phyloP scores from a whole-genome alignment of 2,797 vertebrate species.

The Chlorospingus flavigularis region DNA sequence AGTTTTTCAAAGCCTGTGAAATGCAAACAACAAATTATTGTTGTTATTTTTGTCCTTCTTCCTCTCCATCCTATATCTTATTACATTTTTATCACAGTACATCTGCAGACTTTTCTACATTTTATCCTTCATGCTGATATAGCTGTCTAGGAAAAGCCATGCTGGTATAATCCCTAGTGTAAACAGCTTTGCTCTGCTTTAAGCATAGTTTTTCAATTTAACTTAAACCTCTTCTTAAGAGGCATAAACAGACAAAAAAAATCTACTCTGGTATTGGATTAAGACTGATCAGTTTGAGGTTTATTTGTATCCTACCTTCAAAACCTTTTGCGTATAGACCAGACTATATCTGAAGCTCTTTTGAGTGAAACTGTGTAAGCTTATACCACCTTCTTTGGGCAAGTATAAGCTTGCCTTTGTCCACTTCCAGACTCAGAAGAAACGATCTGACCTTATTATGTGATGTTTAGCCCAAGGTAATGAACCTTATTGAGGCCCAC shows the following conservation, averaged over 20 bases:
- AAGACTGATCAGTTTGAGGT: background rate
- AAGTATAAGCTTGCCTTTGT: background rate
- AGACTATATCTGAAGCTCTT: background rate
- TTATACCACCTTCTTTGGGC: background rate
- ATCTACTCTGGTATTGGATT: background rate
- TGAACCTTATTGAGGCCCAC: background rate
- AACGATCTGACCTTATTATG: background rate
- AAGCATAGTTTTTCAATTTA: conserved; percentile 16
- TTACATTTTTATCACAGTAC: background rate
- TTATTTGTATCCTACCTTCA: background rate
- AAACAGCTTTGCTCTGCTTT: conserved; percentile 26
- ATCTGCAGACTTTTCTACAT: background rate
- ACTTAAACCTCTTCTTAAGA: conserved; percentile 19
- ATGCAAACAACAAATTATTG: conserved; percentile 34
- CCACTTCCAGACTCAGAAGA: background rate
- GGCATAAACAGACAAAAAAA: conserved; percentile 3
- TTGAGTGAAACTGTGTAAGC: background rate
- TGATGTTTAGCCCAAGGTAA: background rate
- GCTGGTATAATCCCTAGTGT: background rate
- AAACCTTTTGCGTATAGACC: background rate
- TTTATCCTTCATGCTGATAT: background rate
- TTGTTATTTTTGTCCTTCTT: conserved; percentile 22
- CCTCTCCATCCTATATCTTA: background rate
- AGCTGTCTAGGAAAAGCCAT: conserved; percentile 16
- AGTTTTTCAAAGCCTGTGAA: conserved; percentile 24